Base-by-base conservation (phyloP, 2,797 vertebrate species). In the Distichodus sexfasciatus region DNA sequence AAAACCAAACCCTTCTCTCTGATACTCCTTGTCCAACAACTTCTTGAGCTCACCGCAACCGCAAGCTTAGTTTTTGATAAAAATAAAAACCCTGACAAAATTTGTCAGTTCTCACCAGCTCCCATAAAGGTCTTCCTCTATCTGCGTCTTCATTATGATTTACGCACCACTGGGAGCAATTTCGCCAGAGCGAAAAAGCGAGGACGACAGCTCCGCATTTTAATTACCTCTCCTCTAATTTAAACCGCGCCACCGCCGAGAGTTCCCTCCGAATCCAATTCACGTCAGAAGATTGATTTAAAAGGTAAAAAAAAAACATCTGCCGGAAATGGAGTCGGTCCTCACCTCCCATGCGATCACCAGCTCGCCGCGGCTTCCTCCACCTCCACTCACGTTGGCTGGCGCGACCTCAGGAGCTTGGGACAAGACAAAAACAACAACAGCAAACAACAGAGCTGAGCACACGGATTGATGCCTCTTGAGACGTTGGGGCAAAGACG, bases 341-440 rank as follows among this genome's bases (percentile, higher is more conserved):
- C 81, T 95, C 92, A 95, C 94, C 93, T 97, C 93, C 94, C 94
- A 95, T 0, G 82, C 87, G 86, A 97, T 91, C 81, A 96, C 86
- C 35, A 96, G 93, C 81, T 95, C 93, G 1, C 92, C 94, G 35
- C 83, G 84, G 76, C 88, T 91, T 77, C 95, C 94, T 84, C 92
- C 88, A 2, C 90, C 94, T 48, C 94, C 94, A 0, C 88, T 87
- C 76, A 95, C 73, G 44, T 89, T 91, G 0, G 81, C 84, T 0
- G 94, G 94, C n/a, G 91, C 88, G 76, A 94, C 84, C 1, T 83
- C 85, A 4, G 94, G 94, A 85, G 87, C 93, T 95, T 74, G 31
- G 79, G 68, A 63, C 29, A 48, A 66, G 78, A 72, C 4, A 47
- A 29, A 19, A 3, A 59, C 7, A 65, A 2, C 46, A 14, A 44